Evolutionary conservation across 2,797 vertebrate genomes (phyloP).

Genomic region (Sebastes iracundus): DNA sequence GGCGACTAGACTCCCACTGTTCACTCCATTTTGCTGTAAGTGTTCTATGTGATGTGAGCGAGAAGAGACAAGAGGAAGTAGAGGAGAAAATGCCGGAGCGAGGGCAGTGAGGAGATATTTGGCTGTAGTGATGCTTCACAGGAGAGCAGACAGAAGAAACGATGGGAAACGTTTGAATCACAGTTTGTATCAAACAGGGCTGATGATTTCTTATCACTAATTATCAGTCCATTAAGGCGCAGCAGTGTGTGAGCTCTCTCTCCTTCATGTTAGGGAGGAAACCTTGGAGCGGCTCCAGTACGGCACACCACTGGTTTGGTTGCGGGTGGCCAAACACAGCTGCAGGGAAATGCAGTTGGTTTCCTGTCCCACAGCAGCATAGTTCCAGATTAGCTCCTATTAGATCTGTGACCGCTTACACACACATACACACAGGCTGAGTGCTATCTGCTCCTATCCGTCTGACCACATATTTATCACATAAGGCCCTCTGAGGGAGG

Average conservation of each 20-base stretch:
- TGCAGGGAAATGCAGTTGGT: conserved; percentile 46
- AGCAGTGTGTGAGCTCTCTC: background rate
- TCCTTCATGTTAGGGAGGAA: conserved; percentile 6
- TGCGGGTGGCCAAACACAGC: conserved; percentile 37
- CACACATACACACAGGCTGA: conserved; percentile 20
- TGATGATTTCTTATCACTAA: conserved; percentile 5
- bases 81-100: background rate
- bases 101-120: background rate
- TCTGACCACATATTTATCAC: conserved; percentile 27
- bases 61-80: conserved; percentile 23
- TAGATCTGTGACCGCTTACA: conserved; percentile 15
- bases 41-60: conserved; percentile 20
- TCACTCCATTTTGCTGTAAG: conserved; percentile 9
- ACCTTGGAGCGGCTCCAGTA: background rate
- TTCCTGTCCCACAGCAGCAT: conserved; percentile 62
- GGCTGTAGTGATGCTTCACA: background rate
- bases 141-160: background rate
- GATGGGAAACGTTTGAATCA: background rate
- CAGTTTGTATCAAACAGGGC: background rate
- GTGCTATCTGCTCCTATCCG: conserved; percentile 52
- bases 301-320: background rate
- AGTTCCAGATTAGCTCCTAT: conserved; percentile 44
- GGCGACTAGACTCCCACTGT: background rate
- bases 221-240: background rate
- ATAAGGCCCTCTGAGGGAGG: conserved; percentile 17